Base-by-base conservation (phyloP, 2,888 invertebrate genomes). In the Subacronicta megacephala region DNA sequence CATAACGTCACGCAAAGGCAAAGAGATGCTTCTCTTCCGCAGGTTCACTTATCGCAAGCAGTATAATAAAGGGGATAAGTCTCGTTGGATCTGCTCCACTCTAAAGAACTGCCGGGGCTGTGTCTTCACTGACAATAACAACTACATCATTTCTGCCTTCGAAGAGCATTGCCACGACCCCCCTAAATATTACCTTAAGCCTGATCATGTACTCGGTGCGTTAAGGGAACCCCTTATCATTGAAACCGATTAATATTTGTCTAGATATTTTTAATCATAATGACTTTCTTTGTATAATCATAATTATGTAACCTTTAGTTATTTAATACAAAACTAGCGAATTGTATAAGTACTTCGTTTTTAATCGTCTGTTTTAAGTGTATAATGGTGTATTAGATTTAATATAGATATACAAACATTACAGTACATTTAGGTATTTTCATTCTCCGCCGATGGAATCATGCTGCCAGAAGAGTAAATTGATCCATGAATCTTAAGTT, bases 21-120 rank as follows among this genome's bases (percentile, higher is more conserved):
- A 88, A 63, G 89, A 92, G 58, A 90, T 94, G 82, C 81, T 94
- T 0, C 80, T 93, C 3, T 92, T 88, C 70, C 85, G 87, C 1
- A 81, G 86, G 43, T 92, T 82, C 55, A 94, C 94, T 0, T 94
- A 94, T 55, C 83, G 93, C 2, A 90, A 87, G 60, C 92, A 93
- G 42, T 92, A 93, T 66, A 66, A 70, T 3, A 89, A 84, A 37
- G 64, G 63, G 0, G 73, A 77, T 5, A 83, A 82, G 26, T 67
- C 81, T 5, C 87, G 93, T 17, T 94, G 93, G 93, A 87, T 90
- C 0, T 94, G 94, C 52, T 93, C 94, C 10, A 93, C 89, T 0
- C 57, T 81, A 50, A 93, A 93, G 73, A 92, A 90, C 71, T 94
- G 94, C 66, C 83, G 84, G 2, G 93, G 84, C 0, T 83, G 78